A percentile compares a stretch with the other conserved stretches of the same genome.
These are phyloP conservation scores for Scolopax bukidnonensis DNA, from an alignment of 2,797 vertebrate genomes.

Conservation along the genomic window DNA sequence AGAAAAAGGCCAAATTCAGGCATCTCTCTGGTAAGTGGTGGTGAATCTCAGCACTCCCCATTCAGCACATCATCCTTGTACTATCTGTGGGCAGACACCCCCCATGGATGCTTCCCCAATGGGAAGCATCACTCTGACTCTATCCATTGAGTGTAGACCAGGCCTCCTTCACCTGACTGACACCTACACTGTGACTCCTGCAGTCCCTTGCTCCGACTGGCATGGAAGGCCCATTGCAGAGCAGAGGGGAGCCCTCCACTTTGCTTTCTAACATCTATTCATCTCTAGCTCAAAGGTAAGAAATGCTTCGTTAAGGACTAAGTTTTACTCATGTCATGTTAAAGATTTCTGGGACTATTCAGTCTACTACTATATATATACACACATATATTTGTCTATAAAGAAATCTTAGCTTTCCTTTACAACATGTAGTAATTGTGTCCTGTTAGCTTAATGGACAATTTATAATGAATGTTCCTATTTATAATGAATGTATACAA, in stretches of 20 bases:
- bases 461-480: neutral
- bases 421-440: neutral
- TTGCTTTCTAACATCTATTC: neutral
- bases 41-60: neutral
- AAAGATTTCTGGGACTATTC: neutral
- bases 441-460: neutral
- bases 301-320: neutral
- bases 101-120: fast-evolving
- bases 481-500: neutral
- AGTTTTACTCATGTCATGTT: neutral
- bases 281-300: neutral
- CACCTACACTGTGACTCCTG: fast-evolving
- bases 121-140: neutral
- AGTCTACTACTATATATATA: neutral
- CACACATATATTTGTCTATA: neutral
- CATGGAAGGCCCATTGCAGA: neutral
- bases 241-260: neutral
- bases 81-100: fast-evolving
- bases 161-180: neutral
- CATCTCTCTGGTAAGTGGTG: neutral
- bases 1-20: neutral
- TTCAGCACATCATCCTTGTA: neutral
- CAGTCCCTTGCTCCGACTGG: neutral
- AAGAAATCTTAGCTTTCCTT: neutral
- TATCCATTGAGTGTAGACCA: neutral